Base-by-base conservation (phyloP, 2,113 vertebrate species). In the Tympanuchus pallidicinctus region DNA sequence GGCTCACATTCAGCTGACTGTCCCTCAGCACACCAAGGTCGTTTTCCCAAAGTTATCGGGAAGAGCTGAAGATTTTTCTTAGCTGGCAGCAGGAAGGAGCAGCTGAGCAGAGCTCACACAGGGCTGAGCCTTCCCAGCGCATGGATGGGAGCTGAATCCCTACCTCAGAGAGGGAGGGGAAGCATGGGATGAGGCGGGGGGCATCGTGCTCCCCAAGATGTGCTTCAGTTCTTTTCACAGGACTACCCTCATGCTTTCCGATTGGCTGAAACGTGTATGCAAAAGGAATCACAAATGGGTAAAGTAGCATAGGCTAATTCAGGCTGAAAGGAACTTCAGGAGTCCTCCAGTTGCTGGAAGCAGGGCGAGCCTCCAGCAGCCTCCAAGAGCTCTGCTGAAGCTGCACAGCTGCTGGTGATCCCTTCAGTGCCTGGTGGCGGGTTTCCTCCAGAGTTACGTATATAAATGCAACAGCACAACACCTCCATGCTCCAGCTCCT, bases 81-180 rank as follows among this genome's bases (percentile, higher is more conserved):
- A 28, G 34, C 18, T 27, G 27, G 2, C 18, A 74, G 47, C 30
- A 60, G 19, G 42, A 13, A 0, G 1, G 50, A 14, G 10, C n/a
- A 66, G 6, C 54, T 2, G 28, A 74, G 42, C 30, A 54, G 19
- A 47, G 20, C 32, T 73, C 59, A 54, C 27, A 21, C 2, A 4
- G 1, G 8, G 3, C 42, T 43, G 42, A 17, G 15, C 57, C 67
- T 64, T 40, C 60, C 63, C 11, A 30, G 60, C 36, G n/a, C 28
- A 18, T 2, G 48, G 12, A 8, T 4, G 60, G 65, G 43, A 71
- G 16, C 12, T 0, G 1, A 73, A 19, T 40, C 47, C 2, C 12
- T 24, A 5, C 21, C 48, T 42, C 48, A 12, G 17, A 30, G 16
- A 42, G 32, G 43, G 43, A 34, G 70, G 71, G 19, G 71, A 89